Conservation (phyloP, 2,797 vertebrate species). For the Bradypus variegatus region DNA sequence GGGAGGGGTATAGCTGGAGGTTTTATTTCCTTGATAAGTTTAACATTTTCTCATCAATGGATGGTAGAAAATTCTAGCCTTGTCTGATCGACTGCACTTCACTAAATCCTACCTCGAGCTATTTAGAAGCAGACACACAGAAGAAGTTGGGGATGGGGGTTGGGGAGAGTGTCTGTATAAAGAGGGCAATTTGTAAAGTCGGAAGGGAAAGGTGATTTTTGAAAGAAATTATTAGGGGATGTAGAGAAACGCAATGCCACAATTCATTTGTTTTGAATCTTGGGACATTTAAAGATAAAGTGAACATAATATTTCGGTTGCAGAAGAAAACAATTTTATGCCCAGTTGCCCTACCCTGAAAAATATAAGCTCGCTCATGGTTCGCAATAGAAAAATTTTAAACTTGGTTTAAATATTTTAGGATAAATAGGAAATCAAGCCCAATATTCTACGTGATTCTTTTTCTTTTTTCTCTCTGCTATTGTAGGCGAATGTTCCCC, state of each 20-base stretch:
- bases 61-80: neutral
- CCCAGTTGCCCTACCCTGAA: neutral
- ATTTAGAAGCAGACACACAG: neutral
- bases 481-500: conserved; percentile 92
- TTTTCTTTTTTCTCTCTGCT: neutral
- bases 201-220: neutral
- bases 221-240: neutral
- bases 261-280: conserved; percentile 24
- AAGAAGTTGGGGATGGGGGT: neutral
- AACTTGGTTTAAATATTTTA: neutral
- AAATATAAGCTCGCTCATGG: neutral
- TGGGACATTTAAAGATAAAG: neutral
- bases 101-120: neutral
- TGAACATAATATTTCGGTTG: neutral
- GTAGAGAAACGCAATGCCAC: neutral
- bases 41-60: conserved; percentile 13
- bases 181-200: neutral
- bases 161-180: neutral
- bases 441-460: conserved; percentile 15
- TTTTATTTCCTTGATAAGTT: conserved; percentile 31
- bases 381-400: neutral
- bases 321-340: neutral
- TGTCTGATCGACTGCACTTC: neutral
- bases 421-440: neutral
- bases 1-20: neutral